phyloP scores from a whole-genome alignment of 2,888 invertebrate genomes.

The Tuberolachnus salignus region DNA sequence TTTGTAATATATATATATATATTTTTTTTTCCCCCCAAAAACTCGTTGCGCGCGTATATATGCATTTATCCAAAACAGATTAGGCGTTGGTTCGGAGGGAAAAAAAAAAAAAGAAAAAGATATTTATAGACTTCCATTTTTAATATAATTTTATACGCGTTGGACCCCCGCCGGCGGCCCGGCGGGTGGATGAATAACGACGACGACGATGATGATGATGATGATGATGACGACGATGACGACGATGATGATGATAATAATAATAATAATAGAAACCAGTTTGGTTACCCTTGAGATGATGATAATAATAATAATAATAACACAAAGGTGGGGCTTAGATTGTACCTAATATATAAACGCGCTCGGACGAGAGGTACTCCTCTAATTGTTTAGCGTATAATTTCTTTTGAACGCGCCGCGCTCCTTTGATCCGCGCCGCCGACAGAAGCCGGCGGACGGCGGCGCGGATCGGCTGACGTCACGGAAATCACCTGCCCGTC shows the following conservation, averaged over 20 bases:
- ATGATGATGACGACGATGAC: background rate
- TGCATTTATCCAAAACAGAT: no score
- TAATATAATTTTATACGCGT: no score
- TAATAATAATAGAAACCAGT: conserved; percentile 44
- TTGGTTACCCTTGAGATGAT: conserved; percentile 48
- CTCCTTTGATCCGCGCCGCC: conserved; percentile 39
- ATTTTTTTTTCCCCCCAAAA: no score
- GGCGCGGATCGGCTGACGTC: conserved; percentile 15
- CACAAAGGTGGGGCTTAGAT: conserved; percentile 23
- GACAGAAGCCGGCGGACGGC: conserved; percentile 36
- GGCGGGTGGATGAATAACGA: no score
- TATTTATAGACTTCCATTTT: no score
- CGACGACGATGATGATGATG: no score
- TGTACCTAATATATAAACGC: conserved; percentile 28
- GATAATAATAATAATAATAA: conserved; percentile 6
- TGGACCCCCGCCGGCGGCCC: no score
- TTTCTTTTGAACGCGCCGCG: conserved; percentile 50
- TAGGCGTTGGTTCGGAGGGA: no score
- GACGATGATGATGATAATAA: conserved; percentile 9
- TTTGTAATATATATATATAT: no score
- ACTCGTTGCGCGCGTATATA: no score
- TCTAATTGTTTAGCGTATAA: conserved; percentile 50
- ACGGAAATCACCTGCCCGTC: conserved; percentile 40
- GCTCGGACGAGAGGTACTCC: conserved; percentile 36
- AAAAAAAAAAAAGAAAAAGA: no score